Percentiles rank a stretch among this genome's conserved stretches.
Evolutionary conservation across 1,140 invertebrate genomes (phyloP).

Genomic region (Drosophila virilis): DNA sequence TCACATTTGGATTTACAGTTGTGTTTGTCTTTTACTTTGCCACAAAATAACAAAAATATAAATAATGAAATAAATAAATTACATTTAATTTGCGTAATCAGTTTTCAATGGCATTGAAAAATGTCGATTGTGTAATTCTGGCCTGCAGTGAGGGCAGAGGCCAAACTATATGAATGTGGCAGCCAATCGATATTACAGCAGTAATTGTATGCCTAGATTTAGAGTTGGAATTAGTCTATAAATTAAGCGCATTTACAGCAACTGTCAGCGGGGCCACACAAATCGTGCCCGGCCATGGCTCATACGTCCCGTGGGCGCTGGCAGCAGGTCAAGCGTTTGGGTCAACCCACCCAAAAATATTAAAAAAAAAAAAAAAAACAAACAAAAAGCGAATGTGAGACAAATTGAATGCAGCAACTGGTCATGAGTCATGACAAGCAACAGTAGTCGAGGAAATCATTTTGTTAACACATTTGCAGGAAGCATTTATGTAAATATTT

Average conservation of each 20-base stretch:
- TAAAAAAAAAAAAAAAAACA: background rate
- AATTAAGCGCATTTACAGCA: constrained; percentile 27
- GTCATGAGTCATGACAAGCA: constrained; percentile 26
- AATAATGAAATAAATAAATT: constrained; percentile 62
- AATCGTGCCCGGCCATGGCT: constrained; percentile 44
- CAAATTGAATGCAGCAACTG: constrained; percentile 35
- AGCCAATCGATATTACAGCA: constrained; percentile 20
- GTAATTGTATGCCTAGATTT: constrained; percentile 23
- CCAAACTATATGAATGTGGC: constrained; percentile 16
- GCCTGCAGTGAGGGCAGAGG: constrained; percentile 2
- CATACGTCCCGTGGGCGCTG: constrained; percentile 37
- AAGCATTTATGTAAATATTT: constrained; percentile 52
- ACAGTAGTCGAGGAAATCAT: constrained; percentile 28
- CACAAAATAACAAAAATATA: constrained; percentile 22
- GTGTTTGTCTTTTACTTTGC: constrained; percentile 57
- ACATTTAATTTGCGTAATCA: constrained; percentile 79
- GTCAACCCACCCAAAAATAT: constrained; percentile 18
- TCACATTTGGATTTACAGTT: constrained; percentile 55
- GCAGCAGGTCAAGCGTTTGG: constrained; percentile 28
- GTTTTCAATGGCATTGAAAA: constrained; percentile 69
- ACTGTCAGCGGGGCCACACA: constrained; percentile 26
- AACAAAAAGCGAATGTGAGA: constrained; percentile 28
- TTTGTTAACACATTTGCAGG: constrained; percentile 44
- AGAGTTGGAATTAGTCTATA: constrained; percentile 15
- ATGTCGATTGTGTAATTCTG: constrained; percentile 55